Evolutionary conservation across 53 echinoderm and acorn worm species (phyloP), one percentile per base, ranked within the genome.

Genomic region (Paracentrotus lividus): DNA sequence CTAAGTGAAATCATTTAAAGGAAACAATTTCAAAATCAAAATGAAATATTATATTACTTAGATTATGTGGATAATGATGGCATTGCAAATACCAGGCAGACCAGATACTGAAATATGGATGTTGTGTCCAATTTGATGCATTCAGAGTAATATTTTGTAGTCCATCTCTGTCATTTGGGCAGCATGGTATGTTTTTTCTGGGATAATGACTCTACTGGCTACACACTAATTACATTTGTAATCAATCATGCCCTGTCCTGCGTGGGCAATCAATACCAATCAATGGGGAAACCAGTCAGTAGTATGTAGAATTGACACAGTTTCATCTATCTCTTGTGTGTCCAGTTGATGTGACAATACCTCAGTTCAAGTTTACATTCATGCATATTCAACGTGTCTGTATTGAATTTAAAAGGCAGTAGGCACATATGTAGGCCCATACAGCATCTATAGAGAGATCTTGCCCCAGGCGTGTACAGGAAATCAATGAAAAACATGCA

Each of bases 151-250:
- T 31, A 77, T 86, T 33, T 51, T 29, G 51, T 56, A 32, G 36
- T 36, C 88, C 18, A 15, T 57, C 58, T 88, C 21, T 57, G 8
- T 88, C 56, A 56, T 20, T 88, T 88, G 29, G 7, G 24, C 58
- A 53, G 54, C 5, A 34, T 16, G 58, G 85, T 20, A 8, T 8
- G 49, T 4, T 29, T 12, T 40, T 18, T 84, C n/a, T 23, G 88
- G 36, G 54, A 88, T 38, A 38, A 88, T 53, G 32, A 88, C 36
- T 38, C 88, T 53, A 34, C 88, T 21, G 58, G 33, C 88, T 57
- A 21, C 38, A 21, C 38, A 38, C 59, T 88, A 88, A 88, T 88
- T 88, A 88, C 88, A 53, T 88, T 88, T 56, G 38, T 88, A 88
- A 88, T 88, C 88, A 88, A 88, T 58, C 54, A 56, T 33, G 27